Percentiles rank a stretch among this genome's conserved stretches.
Conservation (phyloP, 2,888 invertebrate genomes). For the Lomographa bimaculata region DNA sequence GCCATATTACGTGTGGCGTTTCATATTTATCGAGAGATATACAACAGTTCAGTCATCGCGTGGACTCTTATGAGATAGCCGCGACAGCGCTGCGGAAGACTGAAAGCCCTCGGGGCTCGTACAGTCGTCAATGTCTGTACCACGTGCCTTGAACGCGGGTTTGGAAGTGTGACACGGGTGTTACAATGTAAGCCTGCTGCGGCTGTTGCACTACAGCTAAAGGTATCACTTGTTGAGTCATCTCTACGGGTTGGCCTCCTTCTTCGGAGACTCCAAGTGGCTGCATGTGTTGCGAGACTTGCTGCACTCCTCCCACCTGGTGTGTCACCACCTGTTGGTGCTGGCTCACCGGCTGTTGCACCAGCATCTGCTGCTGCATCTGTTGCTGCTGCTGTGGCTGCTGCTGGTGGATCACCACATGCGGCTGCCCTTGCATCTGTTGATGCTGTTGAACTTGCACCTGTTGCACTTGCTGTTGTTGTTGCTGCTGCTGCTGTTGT, state of each 20-base stretch:
- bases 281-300: slow-evolving; percentile 76
- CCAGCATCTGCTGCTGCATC: slow-evolving; percentile 77
- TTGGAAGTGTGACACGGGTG: slow-evolving; percentile 86
- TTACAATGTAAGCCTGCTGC: slow-evolving; percentile 86
- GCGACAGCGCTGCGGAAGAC: too few relatives aligned
- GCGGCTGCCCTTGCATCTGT: slow-evolving; percentile 69
- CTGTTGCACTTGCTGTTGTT: slow-evolving; percentile 64
- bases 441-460: slow-evolving; percentile 71
- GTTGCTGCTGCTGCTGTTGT: slow-evolving; percentile 56
- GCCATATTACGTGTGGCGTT: slow-evolving; percentile 66
- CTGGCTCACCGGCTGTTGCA: slow-evolving; percentile 77
- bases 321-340: slow-evolving; percentile 77
- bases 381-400: slow-evolving; percentile 61
- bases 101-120: neutral
- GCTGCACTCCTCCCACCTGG: slow-evolving; percentile 68
- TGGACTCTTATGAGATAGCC: slow-evolving; percentile 40
- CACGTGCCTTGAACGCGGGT: slow-evolving; percentile 85
- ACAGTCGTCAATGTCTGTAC: slow-evolving; percentile 75
- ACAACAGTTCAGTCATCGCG: slow-evolving; percentile 49
- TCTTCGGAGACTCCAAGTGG: slow-evolving; percentile 77
- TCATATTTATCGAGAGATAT: slow-evolving; percentile 40
- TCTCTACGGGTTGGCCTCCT: slow-evolving; percentile 81
- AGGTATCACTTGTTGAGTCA: slow-evolving; percentile 86
- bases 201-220: slow-evolving; percentile 85
- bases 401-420: slow-evolving; percentile 72